A percentile compares a stretch with the other conserved stretches of the same genome.
Conservation (phyloP, 2,797 vertebrate genomes). For the Fringilla coelebs region DNA sequence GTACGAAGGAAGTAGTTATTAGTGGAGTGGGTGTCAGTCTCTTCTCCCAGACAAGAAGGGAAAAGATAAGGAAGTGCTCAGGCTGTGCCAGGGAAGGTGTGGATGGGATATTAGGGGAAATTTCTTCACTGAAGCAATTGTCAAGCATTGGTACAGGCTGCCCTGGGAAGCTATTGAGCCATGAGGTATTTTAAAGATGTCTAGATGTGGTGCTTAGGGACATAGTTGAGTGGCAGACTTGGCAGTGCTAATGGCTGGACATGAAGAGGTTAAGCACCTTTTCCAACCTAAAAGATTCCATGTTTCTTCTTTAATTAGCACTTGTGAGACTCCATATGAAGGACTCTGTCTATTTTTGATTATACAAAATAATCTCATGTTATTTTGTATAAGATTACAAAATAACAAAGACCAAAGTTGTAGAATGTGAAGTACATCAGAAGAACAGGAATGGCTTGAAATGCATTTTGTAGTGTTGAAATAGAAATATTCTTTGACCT, state of each 20-base stretch:
- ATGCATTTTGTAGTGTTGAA: constrained; percentile 27
- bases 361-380: background rate
- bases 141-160: background rate
- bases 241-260: background rate
- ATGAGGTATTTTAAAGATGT: background rate
- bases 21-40: background rate
- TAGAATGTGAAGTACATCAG: constrained; percentile 4
- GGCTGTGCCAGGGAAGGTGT: background rate
- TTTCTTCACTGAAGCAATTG: background rate
- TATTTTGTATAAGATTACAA: background rate
- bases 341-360: background rate
- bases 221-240: background rate
- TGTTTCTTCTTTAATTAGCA: background rate
- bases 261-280: background rate
- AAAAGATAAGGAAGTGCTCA: background rate
- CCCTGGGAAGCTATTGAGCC: background rate
- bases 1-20: background rate
- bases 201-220: background rate
- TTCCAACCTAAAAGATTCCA: background rate
- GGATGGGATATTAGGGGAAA: background rate
- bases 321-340: background rate
- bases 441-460: constrained; percentile 14
- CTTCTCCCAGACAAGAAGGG: background rate
- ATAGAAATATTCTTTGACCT: constrained; percentile 54
- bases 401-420: constrained; percentile 21